Conservation (phyloP, 2,797 vertebrate species). For the Helicolenus hilgendorfi region DNA sequence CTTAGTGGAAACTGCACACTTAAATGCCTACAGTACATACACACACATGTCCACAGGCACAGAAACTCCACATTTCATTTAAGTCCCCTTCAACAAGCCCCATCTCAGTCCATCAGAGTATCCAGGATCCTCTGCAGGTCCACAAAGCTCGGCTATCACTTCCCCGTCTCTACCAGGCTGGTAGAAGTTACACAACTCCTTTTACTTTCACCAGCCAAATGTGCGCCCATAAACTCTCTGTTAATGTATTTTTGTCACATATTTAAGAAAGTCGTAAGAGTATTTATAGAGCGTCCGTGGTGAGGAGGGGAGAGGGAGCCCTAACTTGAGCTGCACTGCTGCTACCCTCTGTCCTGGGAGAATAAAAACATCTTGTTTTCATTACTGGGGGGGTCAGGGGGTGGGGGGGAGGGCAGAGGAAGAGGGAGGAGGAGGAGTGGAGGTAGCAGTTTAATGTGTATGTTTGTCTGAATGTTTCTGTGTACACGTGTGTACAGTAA, state of each 20-base stretch:
- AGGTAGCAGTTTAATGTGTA: slow-evolving; percentile 67
- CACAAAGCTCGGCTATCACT: slow-evolving; percentile 13
- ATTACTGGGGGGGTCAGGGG: slow-evolving; percentile 75
- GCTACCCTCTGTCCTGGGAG: slow-evolving; percentile 74
- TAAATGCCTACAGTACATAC: slow-evolving; percentile 46
- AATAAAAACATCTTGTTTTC: slow-evolving; percentile 90
- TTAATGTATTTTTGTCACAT: slow-evolving; percentile 85
- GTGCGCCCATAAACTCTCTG: slow-evolving; percentile 73
- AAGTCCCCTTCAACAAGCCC: slow-evolving; percentile 23
- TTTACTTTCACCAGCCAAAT: slow-evolving; percentile 59
- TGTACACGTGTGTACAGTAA: slow-evolving; percentile 31
- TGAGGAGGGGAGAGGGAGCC: slow-evolving; percentile 56
- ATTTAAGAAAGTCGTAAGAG: slow-evolving; percentile 84
- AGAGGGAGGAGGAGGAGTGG: slow-evolving; percentile 43
- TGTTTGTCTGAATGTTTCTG: slow-evolving; percentile 67
- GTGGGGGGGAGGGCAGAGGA: slow-evolving; percentile 30
- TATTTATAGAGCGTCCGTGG: slow-evolving; percentile 77
- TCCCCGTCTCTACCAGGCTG: slow-evolving; percentile 11
- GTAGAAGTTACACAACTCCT: slow-evolving; percentile 38
- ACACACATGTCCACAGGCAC: slow-evolving; percentile 34
- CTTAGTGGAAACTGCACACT: slow-evolving; percentile 47
- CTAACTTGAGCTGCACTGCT: slow-evolving; percentile 69
- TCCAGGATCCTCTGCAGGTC: slow-evolving; percentile 9
- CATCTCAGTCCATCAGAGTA: slow-evolving; percentile 14
- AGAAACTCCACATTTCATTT: slow-evolving; percentile 25